Conservation (phyloP, 1,140 invertebrate genomes). For the Cyphomyrmex costatus region DNA sequence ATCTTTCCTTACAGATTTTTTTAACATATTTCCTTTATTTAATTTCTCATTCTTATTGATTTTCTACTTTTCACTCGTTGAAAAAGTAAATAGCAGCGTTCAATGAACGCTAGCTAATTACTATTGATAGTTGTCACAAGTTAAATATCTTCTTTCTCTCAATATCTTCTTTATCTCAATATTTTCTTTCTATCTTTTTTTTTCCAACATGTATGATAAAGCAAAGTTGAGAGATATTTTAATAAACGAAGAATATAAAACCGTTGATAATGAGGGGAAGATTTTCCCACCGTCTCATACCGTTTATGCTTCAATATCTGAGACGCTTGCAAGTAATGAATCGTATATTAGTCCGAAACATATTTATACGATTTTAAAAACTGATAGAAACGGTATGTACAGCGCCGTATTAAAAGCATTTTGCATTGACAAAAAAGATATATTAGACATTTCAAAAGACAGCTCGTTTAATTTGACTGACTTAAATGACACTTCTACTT, state of each 20-base stretch:
- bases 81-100: no score
- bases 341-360: not conserved
- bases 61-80: no score
- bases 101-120: no score
- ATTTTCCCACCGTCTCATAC: not conserved
- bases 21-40: no score
- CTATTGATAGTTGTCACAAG: no score
- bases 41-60: no score
- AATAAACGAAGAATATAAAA: not conserved
- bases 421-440: not conserved
- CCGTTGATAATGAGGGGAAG: not conserved
- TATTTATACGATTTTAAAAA: slow-evolving; percentile 6
- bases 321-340: not conserved
- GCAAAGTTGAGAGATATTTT: not conserved
- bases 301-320: not conserved
- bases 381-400: no score
- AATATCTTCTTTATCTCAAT: no score
- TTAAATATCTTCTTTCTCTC: no score
- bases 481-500: not conserved
- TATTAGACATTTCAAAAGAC: not conserved
- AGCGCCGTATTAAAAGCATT: slow-evolving; percentile 6
- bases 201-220: not conserved
- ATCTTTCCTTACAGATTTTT: no score
- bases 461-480: not conserved
- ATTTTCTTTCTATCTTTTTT: no score